Conservation (phyloP, 2,113 vertebrate genomes). For the Amblyornis subalaris region DNA sequence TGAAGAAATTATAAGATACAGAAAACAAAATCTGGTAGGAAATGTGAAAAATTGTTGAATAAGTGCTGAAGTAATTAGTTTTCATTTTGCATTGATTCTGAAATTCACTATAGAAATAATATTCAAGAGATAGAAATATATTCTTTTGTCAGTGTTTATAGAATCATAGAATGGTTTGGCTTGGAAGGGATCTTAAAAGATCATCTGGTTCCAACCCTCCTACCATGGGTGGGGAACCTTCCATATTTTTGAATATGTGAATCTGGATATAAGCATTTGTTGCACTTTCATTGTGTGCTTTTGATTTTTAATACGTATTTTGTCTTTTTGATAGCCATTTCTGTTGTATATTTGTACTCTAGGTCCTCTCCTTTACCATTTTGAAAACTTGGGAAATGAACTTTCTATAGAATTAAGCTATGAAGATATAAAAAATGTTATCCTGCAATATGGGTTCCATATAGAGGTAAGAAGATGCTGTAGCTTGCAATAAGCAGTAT, state of each 20-base stretch:
- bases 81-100: background rate
- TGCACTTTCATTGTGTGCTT: background rate
- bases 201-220: background rate
- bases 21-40: background rate
- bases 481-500: background rate
- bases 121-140: background rate
- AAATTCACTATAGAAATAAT: background rate
- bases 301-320: background rate
- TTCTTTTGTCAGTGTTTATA: background rate
- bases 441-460: conserved; percentile 89
- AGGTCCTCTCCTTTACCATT: conserved; percentile 97
- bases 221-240: background rate
- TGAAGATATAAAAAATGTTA: conserved; percentile 90
- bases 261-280: background rate
- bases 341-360: conserved; percentile 5
- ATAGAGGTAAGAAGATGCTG: conserved; percentile 84
- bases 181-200: background rate
- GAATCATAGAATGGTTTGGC: background rate
- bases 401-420: conserved; percentile 97
- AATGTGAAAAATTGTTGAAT: background rate
- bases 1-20: background rate
- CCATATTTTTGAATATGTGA: background rate
- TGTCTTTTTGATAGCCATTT: background rate
- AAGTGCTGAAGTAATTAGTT: background rate
- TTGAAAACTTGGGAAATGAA: conserved; percentile 97